These are phyloP conservation scores for Sycophila sp. DNA, from an alignment of 1,140 invertebrate genomes.

Conservation along the genomic window DNA sequence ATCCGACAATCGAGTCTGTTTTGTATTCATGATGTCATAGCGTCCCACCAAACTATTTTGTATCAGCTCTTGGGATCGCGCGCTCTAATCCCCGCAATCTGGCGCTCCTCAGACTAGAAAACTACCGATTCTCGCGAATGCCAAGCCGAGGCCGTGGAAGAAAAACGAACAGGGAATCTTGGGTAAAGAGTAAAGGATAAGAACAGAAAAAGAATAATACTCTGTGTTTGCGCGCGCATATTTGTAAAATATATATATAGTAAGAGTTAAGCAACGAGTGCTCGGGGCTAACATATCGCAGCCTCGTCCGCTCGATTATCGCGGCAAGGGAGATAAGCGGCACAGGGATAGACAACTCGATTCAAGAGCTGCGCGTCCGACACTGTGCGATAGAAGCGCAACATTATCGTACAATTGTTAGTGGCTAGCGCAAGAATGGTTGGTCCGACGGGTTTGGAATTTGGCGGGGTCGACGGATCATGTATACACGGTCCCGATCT, in stretches of 20 bases:
- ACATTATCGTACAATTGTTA: too few relatives aligned
- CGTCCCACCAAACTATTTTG: neutral
- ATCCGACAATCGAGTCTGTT: neutral
- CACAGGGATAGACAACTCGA: conserved; percentile 1
- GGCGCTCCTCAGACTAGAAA: conserved; percentile 30
- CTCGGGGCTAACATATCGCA: neutral
- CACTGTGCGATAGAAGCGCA: too few relatives aligned
- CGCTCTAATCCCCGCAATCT: neutral
- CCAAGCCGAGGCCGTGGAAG: too few relatives aligned
- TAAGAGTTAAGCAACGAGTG: neutral
- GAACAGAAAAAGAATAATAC: neutral
- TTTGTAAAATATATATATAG: neutral
- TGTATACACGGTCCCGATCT: too few relatives aligned
- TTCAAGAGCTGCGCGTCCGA: too few relatives aligned
- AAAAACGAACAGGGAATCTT: too few relatives aligned
- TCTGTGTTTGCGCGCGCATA: too few relatives aligned
- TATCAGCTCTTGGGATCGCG: neutral
- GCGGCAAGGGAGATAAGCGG: neutral
- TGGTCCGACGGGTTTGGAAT: too few relatives aligned
- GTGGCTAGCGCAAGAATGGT: too few relatives aligned
- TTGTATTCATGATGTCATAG: conserved; percentile 18
- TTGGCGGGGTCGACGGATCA: too few relatives aligned
- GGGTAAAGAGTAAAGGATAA: neutral
- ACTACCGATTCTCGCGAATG: conserved; percentile 14
- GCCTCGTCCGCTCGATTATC: neutral